Evolutionary conservation across 1,140 invertebrate species (phyloP), one percentile per base, ranked within the genome.

Genomic region (Conopomorpha cramerella): DNA sequence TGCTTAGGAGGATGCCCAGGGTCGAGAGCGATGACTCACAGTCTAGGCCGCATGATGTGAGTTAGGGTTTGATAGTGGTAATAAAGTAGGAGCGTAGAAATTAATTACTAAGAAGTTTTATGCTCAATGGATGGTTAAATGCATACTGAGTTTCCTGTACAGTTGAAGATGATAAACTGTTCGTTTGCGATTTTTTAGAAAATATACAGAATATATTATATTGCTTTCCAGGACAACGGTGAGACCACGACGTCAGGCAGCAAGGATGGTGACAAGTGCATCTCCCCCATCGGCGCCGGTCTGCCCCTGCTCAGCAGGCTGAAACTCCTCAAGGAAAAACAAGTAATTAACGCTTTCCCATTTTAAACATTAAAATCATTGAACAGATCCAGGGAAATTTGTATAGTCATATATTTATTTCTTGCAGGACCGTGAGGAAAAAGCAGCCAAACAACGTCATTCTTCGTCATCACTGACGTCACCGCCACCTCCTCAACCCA

Each of bases 291-390:
- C 17, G 90, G 90, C 3, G 88, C 90, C 0, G 91, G 91, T 0
- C 66, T 94, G n/a, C 91, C 91, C 0, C 64, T 95, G 2, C 68
- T 95, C 1, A 81, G 89, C 11, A 72, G 90, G 32, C 64, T 94
- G 4, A 86, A 90, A 49, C 64, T 93, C 6, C 77, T 94, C 0
- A 92, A 92, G 54, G 91, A 93, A 53, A 92, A 92, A 62, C 89
- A 93, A 64, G 90, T 91, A 30, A 77, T 23, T 11, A 38, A n/a
- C 12, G 3, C 3, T 17, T 16, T 32, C n/a, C n/a, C n/a, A n/a
- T n/a, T n/a, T n/a, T n/a, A n/a, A n/a, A n/a, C n/a, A n/a, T n/a
- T n/a, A n/a, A n/a, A n/a, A n/a, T n/a, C n/a, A n/a, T n/a, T n/a
- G n/a, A n/a, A n/a, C n/a, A n/a, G n/a, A n/a, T n/a, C 13, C 16